Percentiles rank a stretch among this genome's conserved stretches.
These are phyloP conservation scores for Plecturocebus donacophilus DNA, from an alignment of 2,113 vertebrate species.

Conservation along the genomic window DNA sequence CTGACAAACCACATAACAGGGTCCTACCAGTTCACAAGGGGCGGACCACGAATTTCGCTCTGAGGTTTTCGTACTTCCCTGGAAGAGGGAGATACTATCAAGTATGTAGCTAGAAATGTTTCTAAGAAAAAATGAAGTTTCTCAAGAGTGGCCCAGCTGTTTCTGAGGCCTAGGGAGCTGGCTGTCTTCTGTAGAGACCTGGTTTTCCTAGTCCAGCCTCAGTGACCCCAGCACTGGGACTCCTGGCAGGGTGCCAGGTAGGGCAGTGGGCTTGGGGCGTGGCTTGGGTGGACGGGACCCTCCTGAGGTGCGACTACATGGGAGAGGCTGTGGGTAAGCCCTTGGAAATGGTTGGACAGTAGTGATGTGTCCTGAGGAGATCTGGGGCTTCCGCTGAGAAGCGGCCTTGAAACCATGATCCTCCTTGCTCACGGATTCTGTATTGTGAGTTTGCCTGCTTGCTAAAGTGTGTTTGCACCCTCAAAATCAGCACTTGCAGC, in stretches of 20 bases:
- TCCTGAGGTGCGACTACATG: fast-evolving
- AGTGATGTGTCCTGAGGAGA: neutral
- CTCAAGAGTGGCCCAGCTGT: neutral
- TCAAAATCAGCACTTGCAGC: fast-evolving
- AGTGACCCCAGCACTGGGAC: neutral
- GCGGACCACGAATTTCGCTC: fast-evolving
- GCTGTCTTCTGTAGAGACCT: neutral
- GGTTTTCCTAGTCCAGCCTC: fast-evolving
- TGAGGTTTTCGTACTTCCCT: fast-evolving
- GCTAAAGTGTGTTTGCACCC: too few relatives aligned
- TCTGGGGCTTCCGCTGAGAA: neutral
- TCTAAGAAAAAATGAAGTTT: neutral
- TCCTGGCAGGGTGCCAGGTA: fast-evolving
- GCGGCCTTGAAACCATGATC: fast-evolving
- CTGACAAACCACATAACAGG: fast-evolving
- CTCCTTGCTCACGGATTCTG: fast-evolving
- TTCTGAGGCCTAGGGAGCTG: neutral
- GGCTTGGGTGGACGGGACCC: fast-evolving
- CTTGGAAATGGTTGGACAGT: neutral
- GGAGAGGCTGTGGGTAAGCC: neutral
- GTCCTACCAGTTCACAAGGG: neutral
- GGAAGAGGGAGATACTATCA: neutral
- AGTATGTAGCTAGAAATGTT: neutral
- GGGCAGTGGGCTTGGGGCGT: fast-evolving
- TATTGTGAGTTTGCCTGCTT: neutral